Base-by-base conservation (phyloP, 2,797 vertebrate species). In the Chiroxiphia lanceolata region DNA sequence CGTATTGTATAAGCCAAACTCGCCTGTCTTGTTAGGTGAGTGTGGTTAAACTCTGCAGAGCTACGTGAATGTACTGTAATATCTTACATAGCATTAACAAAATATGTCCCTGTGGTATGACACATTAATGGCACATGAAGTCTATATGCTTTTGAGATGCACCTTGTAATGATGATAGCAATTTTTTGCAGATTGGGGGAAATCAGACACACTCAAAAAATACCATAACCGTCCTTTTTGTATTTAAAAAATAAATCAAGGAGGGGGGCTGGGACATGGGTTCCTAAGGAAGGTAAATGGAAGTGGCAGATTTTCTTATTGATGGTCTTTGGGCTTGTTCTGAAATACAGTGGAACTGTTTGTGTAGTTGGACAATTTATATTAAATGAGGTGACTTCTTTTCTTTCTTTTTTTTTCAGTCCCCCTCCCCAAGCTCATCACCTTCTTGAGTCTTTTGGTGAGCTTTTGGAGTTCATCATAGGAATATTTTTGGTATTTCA, bases 11-110 rank as follows among this genome's bases (percentile, higher is more conserved):
- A 97, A 97, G 95, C 95, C 94, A 96, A 97, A 98, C 98, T 97
- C 9, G 98, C 97, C 95, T 89, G 94, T 98, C 98, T 96, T 94
- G 98, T 98, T 98, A n/a, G 96, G 96, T 96, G 80, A 96, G 97
- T 97, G 96, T 94, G 95, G 95, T 90, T 96, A 4, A 54, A 94
- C 96, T 95, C 92, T 97, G 87, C 85, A 90, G 80, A 94, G 96
- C 90, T 96, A 27, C 85, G 79, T 90, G 90, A 94, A 94, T 36
- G 83, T 83, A 36, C 86, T 96, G 92, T 94, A 95, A 77, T 91
- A 90, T 96, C 97, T 96, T 94, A 85, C 95, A 86, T 78, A 67
- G 78, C 82, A 78, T 79, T 93, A 83, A 42, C 92, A 91, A 93
- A 96, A 67, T 90, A 68, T 94, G 90, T 40, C 65, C 81, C 91